A percentile compares a stretch with the other conserved stretches of the same genome.
Evolutionary conservation across 2,113 vertebrate genomes (phyloP).

Genomic region (Tetraodon nigroviridis): DNA sequence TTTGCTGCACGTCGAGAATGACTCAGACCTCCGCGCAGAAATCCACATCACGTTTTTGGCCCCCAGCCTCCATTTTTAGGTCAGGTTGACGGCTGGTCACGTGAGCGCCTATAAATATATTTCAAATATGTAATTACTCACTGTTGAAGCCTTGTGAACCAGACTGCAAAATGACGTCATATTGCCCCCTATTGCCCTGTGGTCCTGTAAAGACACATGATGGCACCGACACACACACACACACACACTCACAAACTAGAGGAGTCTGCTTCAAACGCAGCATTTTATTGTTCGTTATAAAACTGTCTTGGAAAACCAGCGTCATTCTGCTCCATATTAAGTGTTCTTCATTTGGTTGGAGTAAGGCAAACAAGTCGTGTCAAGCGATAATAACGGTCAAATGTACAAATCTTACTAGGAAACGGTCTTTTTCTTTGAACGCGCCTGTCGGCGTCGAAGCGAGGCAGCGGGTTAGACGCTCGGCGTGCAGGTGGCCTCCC

Average conservation of each 20-base stretch:
- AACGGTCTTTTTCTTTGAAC: conserved; percentile 43
- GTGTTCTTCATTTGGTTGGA: conserved; percentile 71
- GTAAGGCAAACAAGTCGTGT: conserved; percentile 75
- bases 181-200: conserved; percentile 22
- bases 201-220: conserved; percentile 15
- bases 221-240: conserved; percentile 2
- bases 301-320: conserved; percentile 66
- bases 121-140: not conserved
- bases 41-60: conserved; percentile 11
- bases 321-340: conserved; percentile 12
- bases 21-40: conserved; percentile 44
- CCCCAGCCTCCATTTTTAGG: not conserved
- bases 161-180: conserved; percentile 78
- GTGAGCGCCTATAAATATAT: too few relatives aligned
- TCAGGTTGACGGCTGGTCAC: too few relatives aligned
- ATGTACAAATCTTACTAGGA: conserved; percentile 72
- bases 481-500: too few relatives aligned
- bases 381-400: conserved; percentile 46
- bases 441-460: conserved; percentile 3
- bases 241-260: not conserved
- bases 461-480: conserved; percentile 3
- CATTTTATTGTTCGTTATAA: conserved; percentile 79
- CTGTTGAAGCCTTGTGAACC: conserved; percentile 1
- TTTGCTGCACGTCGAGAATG: conserved; percentile 45
- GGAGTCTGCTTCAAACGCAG: conserved; percentile 67